Base-by-base conservation (phyloP, 2,797 vertebrate genomes). In the Fundulus diaphanus region DNA sequence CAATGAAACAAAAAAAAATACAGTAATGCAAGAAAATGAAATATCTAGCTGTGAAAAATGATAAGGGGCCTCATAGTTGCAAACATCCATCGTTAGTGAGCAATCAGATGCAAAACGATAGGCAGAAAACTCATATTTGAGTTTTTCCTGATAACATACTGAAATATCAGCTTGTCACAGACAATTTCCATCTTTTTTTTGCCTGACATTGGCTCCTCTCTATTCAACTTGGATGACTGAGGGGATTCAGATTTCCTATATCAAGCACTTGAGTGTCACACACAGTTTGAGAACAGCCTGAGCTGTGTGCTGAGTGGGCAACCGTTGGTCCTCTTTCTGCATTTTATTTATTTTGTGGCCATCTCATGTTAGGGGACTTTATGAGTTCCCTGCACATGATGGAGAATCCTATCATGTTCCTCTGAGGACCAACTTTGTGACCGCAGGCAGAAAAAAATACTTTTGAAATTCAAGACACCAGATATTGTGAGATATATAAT, bases 51-150 rank as follows among this genome's bases (percentile, higher is more conserved):
- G 37, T 68, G 57, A 61, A 20, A n/a, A 66, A 57, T 69, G 80
- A 87, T 61, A 78, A 69, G 73, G 74, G 37, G 48, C 27, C 66
- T 78, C 42, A 72, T 54, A 74, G 61, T 72, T 81, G 80, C 16
- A 18, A 37, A n/a, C 66, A 37, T 65, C 35, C 33, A 65, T 65
- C 35, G 37, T 72, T 59, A 68, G 56, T 57, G 70, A 70, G 52
- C 57, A 81, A 74, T 83, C 75, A 68, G 54, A 89, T 79, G 51
- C 72, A 79, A 85, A 81, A 79, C 27, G 57, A 61, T 52, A n/a
- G 27, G 49, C 18, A 48, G 22, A 51, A 72, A 12, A 66, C 65
- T 85, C 61, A 74, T 46, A 71, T 80, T 67, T 52, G 61, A 27
- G 70, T 71, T 24, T 48, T 57, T 22, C 15, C 31, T 27, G 51